Percentiles rank a stretch among this genome's conserved stretches.
These are phyloP conservation scores for Drosophila colorata DNA, from an alignment of 2,888 invertebrate genomes.

Conservation along the genomic window DNA sequence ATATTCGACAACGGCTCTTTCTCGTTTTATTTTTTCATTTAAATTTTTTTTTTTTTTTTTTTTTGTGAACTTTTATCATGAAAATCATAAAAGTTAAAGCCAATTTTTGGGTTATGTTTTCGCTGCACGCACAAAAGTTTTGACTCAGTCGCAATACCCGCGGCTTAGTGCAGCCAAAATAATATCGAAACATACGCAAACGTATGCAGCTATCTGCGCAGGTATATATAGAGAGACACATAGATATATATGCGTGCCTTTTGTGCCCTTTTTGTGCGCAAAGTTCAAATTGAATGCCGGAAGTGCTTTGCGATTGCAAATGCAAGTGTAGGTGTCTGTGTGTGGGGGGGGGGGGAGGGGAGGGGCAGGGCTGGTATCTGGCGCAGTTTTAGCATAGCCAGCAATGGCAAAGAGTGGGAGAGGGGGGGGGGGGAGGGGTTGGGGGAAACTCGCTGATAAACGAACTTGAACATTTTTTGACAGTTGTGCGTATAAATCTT, in stretches of 20 bases:
- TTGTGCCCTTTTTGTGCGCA: slow-evolving; percentile 49
- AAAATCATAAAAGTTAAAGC: slow-evolving; percentile 67
- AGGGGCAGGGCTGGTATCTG: background rate
- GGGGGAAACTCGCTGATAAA: slow-evolving; percentile 58
- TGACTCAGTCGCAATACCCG: slow-evolving; percentile 50
- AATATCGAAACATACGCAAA: slow-evolving; percentile 14
- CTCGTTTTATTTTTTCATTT: background rate
- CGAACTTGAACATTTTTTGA: slow-evolving; percentile 78
- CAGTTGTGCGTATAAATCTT: slow-evolving; percentile 84
- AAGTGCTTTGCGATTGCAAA: slow-evolving; percentile 68
- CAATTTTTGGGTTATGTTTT: slow-evolving; percentile 58
- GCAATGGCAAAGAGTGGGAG: background rate
- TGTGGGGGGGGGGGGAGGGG: background rate
- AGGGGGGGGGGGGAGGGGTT: slow-evolving; percentile 1
- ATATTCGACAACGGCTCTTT: too few relatives aligned
- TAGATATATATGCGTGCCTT: slow-evolving; percentile 36
- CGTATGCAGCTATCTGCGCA: background rate
- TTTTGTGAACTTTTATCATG: slow-evolving; percentile 53
- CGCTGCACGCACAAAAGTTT: slow-evolving; percentile 61
- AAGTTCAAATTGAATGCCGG: slow-evolving; percentile 71
- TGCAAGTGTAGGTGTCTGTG: slow-evolving; percentile 29
- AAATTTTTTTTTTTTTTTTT: slow-evolving; percentile 23
- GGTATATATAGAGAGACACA: slow-evolving; percentile 1
- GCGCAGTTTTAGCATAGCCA: background rate
- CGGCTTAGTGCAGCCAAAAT: slow-evolving; percentile 52